Evolutionary conservation across 2,113 vertebrate species (phyloP).

Genomic region (Rhea pennata): DNA sequence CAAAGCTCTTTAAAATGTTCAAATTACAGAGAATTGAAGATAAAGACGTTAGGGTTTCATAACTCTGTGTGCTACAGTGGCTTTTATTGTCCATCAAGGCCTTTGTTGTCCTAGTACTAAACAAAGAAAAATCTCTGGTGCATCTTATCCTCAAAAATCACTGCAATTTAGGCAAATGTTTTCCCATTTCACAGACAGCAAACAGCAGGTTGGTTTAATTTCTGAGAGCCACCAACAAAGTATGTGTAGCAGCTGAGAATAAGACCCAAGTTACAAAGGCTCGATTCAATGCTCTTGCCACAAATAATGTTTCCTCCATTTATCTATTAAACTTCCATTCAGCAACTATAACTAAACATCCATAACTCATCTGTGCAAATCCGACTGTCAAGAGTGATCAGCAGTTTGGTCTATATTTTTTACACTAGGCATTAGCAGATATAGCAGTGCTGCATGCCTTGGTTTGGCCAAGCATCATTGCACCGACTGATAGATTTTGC

Average conservation of each 20-base stretch:
- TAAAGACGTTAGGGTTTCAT: neutral
- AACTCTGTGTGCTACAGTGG: neutral
- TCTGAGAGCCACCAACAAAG: neutral
- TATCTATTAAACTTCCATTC: neutral
- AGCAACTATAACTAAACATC: neutral
- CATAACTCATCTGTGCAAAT: neutral
- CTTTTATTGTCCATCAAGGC: neutral
- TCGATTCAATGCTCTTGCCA: neutral
- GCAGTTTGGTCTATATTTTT: neutral
- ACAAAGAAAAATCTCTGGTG: neutral
- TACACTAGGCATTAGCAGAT: neutral
- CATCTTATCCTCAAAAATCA: neutral
- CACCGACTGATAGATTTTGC: constrained; percentile 39
- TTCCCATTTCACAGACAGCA: neutral
- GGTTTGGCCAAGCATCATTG: constrained; percentile 15
- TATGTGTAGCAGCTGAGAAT: neutral
- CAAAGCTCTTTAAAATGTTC: neutral
- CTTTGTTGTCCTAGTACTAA: neutral
- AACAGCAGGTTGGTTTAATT: neutral
- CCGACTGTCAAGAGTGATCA: neutral
- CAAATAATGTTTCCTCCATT: fast-evolving
- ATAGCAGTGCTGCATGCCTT: constrained; percentile 31
- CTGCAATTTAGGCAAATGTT: neutral
- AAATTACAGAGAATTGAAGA: neutral
- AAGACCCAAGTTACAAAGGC: neutral